Base-by-base conservation (phyloP, 2,888 invertebrate genomes). In the Urechis unicinctus region DNA sequence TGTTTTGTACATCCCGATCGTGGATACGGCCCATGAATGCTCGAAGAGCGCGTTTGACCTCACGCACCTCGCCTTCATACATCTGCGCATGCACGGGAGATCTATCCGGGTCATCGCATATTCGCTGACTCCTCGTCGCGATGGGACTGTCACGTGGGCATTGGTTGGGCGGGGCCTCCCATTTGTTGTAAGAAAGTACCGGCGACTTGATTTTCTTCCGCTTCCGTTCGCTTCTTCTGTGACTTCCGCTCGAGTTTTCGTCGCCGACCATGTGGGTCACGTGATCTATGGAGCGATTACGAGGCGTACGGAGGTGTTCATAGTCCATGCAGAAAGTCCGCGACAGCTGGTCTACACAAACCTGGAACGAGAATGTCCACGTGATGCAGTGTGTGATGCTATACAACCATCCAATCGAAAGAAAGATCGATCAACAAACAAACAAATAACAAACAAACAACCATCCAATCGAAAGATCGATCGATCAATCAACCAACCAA, bases 1-100 rank as follows among this genome's bases (percentile, higher is more conserved):
- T 67, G 50, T 73, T 71, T 43, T 63, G 64, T 26, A 61, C 61
- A 30, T 74, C 74, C 36, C 66, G 68, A n/a, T 71, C 67, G 2
- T 60, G 60, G 17, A 66, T 58, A 48, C 68, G 70, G 26, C 67
- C 67, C 51, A 66, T 64, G 61, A 75, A 67, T 13, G 55, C 53
- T 30, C 65, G 62, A 47, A 75, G 57, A 43, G 65, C 66, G 25
- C 61, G 54, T 53, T 67, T 64, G 43, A 76, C 72, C 47, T 75
- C 75, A 43, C 64, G 66, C 13, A 75, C 71, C 55, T 76, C 74
- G 29, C 55, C 56, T 57, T 73, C 72, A 25, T 75, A 52, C 31
- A 22, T 3, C 6, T 29, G 43, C n/a, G 41, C 36, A 51, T 54
- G 55, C 48, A 55, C 41, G 6, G 51, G 51, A n/a, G 58, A 48